These are phyloP conservation scores for Hippocampus abdominalis DNA, from an alignment of 2,113 vertebrate species.

Conservation along the genomic window DNA sequence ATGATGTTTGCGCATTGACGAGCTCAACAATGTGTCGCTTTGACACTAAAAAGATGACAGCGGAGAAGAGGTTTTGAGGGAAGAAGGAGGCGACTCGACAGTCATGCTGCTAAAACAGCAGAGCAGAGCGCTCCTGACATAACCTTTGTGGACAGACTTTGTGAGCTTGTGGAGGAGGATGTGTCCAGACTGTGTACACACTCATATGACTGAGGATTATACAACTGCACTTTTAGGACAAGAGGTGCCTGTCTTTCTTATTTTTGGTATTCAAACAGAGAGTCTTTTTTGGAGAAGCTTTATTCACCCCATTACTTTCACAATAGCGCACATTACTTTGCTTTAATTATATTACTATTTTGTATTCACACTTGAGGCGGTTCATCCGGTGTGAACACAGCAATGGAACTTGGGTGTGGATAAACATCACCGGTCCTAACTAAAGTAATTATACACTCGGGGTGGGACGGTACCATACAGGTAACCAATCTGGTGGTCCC, in stretches of 20 bases:
- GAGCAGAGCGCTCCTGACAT: slow-evolving; percentile 29
- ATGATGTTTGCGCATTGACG: slow-evolving; percentile 37
- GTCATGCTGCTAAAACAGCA: slow-evolving; percentile 25
- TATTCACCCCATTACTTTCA: neutral
- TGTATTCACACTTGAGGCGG: neutral
- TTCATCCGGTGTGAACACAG: neutral
- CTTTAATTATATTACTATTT: neutral
- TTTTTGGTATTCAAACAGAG: slow-evolving; percentile 4
- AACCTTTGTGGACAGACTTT: slow-evolving; percentile 41
- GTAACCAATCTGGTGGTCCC: too few species aligned
- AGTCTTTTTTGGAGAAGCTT: neutral
- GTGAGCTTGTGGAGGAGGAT: slow-evolving; percentile 28
- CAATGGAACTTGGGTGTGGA: neutral
- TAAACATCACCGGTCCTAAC: neutral
- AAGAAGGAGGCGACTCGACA: slow-evolving; percentile 11
- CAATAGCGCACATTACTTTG: neutral
- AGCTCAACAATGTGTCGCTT: slow-evolving; percentile 46
- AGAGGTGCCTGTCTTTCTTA: slow-evolving; percentile 8
- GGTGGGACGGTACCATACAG: too few species aligned
- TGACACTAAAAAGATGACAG: slow-evolving; percentile 29
- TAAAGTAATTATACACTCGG: neutral
- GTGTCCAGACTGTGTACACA: slow-evolving; percentile 33
- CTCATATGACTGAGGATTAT: slow-evolving; percentile 45
- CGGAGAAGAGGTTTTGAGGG: slow-evolving; percentile 14
- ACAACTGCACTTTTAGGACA: slow-evolving; percentile 14